Conservation (phyloP, 2,888 invertebrate species). For the Callyntrura guangdongensis region DNA sequence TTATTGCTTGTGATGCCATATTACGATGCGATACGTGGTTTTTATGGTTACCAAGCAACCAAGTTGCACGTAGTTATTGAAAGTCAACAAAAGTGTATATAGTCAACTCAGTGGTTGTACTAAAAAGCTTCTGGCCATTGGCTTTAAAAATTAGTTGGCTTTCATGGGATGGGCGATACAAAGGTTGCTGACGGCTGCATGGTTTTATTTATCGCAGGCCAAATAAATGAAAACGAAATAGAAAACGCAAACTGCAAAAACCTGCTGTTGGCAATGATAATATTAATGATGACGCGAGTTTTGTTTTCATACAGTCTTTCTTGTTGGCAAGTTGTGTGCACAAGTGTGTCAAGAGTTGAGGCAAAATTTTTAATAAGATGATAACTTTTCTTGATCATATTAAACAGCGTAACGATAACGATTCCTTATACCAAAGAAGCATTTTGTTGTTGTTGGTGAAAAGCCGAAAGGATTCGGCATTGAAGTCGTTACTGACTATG, state of each 20-base stretch:
- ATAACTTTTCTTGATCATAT: background rate
- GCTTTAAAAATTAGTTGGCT: background rate
- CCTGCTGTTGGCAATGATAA: conserved; percentile 40
- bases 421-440: background rate
- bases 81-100: background rate
- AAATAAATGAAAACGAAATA: conserved; percentile 2
- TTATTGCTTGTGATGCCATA: background rate
- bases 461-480: conserved; percentile 6
- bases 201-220: conserved; percentile 24
- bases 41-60: background rate
- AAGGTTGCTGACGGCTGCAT: background rate
- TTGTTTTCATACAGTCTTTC: background rate
- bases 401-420: background rate
- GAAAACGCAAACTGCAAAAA: conserved; percentile 57
- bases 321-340: background rate
- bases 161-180: conserved; percentile 23
- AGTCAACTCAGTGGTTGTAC: background rate
- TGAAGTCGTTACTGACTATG: too few relatives aligned
- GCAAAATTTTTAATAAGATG: conserved; percentile 61
- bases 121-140: background rate
- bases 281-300: conserved; percentile 16
- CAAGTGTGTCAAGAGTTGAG: conserved; percentile 64
- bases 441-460: background rate
- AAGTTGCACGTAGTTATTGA: conserved; percentile 8
- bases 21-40: conserved; percentile 3